phyloP scores from a whole-genome alignment of 2,113 vertebrate genomes.

The Talpa occidentalis region DNA sequence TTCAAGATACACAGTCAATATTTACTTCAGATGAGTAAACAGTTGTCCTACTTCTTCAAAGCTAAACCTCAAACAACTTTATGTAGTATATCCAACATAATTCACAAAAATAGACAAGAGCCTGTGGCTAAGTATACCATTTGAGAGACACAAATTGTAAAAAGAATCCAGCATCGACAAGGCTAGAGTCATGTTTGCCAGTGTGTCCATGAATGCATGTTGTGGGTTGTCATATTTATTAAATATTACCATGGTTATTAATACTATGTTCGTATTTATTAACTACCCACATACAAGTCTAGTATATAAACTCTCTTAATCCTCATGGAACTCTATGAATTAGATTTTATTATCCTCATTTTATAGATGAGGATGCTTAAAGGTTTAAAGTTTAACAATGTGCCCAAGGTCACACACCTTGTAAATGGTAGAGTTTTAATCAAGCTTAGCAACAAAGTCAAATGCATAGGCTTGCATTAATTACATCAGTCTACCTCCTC shows the following conservation, averaged over 20 bases:
- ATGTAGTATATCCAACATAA: neutral
- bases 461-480: neutral
- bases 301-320: neutral
- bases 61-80: neutral
- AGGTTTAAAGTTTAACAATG: conserved; percentile 27
- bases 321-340: neutral
- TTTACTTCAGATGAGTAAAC: neutral
- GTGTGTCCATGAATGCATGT: neutral
- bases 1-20: neutral
- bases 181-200: neutral
- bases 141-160: neutral
- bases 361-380: neutral
- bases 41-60: neutral
- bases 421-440: neutral
- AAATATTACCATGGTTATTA: neutral
- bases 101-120: neutral
- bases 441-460: neutral
- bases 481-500: neutral
- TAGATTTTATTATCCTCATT: neutral
- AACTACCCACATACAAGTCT: neutral
- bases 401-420: neutral
- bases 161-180: neutral
- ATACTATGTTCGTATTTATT: neutral
- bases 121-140: neutral
- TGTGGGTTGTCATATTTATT: neutral